A percentile compares a stretch with the other conserved stretches of the same genome.
Conservation (phyloP, 2,888 invertebrate genomes). For the Eupithecia exiguata region DNA sequence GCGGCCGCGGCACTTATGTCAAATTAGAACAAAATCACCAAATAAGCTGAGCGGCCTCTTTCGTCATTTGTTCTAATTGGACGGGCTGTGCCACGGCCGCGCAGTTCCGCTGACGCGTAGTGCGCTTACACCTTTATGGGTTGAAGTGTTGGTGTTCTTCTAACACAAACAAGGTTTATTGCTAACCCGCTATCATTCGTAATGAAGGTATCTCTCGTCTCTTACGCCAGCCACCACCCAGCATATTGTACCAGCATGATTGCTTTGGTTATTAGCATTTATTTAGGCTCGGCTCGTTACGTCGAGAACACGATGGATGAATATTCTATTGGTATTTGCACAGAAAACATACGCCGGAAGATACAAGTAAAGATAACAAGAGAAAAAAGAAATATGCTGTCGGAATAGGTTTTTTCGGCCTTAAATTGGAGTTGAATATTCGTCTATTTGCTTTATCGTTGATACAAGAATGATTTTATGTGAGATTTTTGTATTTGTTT, state of each 20-base stretch:
- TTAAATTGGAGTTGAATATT: conserved; percentile 25
- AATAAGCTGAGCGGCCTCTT: too few species aligned
- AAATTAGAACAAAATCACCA: too few species aligned
- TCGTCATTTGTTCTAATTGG: too few species aligned
- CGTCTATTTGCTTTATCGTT: background rate
- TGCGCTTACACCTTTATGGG: too few species aligned
- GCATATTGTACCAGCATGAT: conserved; percentile 74
- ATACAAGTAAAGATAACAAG: conserved; percentile 45
- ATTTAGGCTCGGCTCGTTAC: conserved; percentile 72
- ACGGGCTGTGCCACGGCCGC: too few species aligned
- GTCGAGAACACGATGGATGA: conserved; percentile 58
- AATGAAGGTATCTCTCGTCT: conserved; percentile 33
- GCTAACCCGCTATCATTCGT: background rate
- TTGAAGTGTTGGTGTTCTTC: too few species aligned
- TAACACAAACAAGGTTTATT: background rate
- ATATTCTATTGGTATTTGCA: conserved; percentile 68
- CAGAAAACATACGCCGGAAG: conserved; percentile 50
- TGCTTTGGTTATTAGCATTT: conserved; percentile 76
- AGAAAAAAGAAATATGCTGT: conserved; percentile 30
- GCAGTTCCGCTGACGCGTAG: too few species aligned
- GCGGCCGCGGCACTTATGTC: too few species aligned
- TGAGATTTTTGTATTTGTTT: background rate
- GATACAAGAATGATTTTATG: background rate
- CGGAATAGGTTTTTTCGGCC: conserved; percentile 21
- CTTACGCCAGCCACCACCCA: conserved; percentile 54